phyloP scores from a whole-genome alignment of 1,140 invertebrate species.

The Philopotamus ludificatus region DNA sequence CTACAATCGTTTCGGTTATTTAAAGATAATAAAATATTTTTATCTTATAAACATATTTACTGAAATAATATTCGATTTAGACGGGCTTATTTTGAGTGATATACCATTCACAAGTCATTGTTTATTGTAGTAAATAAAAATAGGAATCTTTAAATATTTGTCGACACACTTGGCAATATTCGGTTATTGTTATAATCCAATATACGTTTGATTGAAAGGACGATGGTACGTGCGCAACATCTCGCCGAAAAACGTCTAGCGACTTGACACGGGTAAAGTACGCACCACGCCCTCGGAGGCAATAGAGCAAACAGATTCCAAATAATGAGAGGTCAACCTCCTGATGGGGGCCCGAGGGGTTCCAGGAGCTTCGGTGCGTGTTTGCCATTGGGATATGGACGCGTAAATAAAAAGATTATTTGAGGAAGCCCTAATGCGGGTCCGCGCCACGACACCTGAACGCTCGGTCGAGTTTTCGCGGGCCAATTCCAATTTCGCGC shows the following conservation, averaged over 20 bases:
- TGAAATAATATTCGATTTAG: too few relatives aligned
- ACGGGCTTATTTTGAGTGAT: too few relatives aligned
- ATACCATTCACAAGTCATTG: too few relatives aligned
- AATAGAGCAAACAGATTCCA: conserved; percentile 31
- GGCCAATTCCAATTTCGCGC: neutral
- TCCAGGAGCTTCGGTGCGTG: conserved; percentile 14
- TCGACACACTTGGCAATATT: too few relatives aligned
- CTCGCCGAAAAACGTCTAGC: neutral
- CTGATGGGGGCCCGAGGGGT: neutral
- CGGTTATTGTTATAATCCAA: too few relatives aligned
- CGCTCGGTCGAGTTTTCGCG: neutral
- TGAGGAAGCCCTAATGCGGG: neutral
- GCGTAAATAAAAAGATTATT: conserved; percentile 14
- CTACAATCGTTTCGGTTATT: too few relatives aligned
- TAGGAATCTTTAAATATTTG: too few relatives aligned
- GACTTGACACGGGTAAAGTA: conserved; percentile 7
- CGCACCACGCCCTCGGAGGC: neutral
- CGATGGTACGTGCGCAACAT: neutral
- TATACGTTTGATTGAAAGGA: neutral
- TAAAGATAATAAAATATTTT: too few relatives aligned
- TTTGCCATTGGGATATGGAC: conserved; percentile 18
- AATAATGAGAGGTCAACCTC: conserved; percentile 25
- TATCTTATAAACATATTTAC: too few relatives aligned
- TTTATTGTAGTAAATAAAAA: too few relatives aligned
- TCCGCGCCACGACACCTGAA: neutral